phyloP scores from a whole-genome alignment of 2,888 invertebrate genomes.

The Hypselothyrea guttata region DNA sequence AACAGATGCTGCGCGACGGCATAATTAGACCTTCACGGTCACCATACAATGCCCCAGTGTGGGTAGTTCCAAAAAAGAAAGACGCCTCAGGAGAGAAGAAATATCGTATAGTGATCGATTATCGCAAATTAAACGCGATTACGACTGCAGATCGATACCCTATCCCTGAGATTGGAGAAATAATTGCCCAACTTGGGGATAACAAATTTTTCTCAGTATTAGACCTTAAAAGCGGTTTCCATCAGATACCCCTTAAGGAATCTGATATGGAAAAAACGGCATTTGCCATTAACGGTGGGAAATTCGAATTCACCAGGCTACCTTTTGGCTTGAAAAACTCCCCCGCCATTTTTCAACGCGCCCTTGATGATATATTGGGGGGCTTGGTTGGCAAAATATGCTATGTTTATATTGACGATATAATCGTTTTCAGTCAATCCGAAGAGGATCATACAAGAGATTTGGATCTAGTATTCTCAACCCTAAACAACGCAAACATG shows the following conservation, averaged over 20 bases:
- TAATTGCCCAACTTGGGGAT: slow-evolving; percentile 7
- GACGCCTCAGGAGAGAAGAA: background rate
- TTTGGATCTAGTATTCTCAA: background rate
- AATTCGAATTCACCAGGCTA: slow-evolving; percentile 1
- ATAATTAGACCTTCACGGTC: slow-evolving; percentile 10
- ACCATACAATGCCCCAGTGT: slow-evolving; percentile 1
- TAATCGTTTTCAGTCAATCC: slow-evolving; percentile 4
- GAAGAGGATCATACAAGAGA: background rate
- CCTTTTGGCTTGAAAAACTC: slow-evolving; percentile 3
- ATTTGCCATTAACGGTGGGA: slow-evolving; percentile 1
- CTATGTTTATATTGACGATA: slow-evolving; percentile 11
- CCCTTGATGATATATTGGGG: background rate
- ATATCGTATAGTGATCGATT: slow-evolving; percentile 2
- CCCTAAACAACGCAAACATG: background rate
- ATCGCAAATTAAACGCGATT: slow-evolving; percentile 1
- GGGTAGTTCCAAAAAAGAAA: slow-evolving; percentile 5
- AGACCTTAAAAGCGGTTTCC: slow-evolving; percentile 18
- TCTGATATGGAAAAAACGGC: slow-evolving; percentile 1
- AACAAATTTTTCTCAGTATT: slow-evolving; percentile 10
- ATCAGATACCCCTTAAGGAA: slow-evolving; percentile 20
- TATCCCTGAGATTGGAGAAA: slow-evolving; percentile 12
- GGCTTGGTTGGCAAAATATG: background rate
- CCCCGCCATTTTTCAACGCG: slow-evolving; percentile 1
- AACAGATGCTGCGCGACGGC: background rate
- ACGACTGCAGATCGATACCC: slow-evolving; percentile 8